Conservation (phyloP, 2,888 invertebrate genomes). For the Agrenia bidenticulata region DNA sequence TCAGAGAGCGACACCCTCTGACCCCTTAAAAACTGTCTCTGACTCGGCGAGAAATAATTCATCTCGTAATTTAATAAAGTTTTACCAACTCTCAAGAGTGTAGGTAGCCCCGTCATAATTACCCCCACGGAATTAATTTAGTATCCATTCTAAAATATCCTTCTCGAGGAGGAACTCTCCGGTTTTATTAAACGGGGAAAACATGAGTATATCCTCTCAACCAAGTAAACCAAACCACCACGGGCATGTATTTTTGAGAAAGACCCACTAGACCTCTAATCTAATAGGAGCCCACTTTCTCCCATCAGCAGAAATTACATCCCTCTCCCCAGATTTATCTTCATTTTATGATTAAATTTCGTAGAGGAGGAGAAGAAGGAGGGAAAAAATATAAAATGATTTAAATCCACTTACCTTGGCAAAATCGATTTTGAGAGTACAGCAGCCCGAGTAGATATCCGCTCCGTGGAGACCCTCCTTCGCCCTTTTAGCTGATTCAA, state of each 20-base stretch:
- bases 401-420: constrained; percentile 78
- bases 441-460: constrained; percentile 99
- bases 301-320: constrained; percentile 14
- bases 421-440: constrained; percentile 97
- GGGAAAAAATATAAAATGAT: constrained; percentile 18
- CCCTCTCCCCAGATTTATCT: constrained; percentile 16
- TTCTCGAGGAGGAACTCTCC: not conserved
- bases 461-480: constrained; percentile 95
- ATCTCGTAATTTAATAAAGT: constrained; percentile 12
- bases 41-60: not conserved
- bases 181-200: constrained; percentile 1
- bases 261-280: not conserved
- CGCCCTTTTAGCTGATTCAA: constrained; percentile 90
- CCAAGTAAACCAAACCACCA: not conserved
- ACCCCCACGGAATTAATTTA: constrained; percentile 7
- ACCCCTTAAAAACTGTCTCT: not conserved
- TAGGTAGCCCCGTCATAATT: not conserved
- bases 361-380: not conserved
- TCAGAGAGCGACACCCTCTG: not conserved
- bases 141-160: not conserved
- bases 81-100: constrained; percentile 6
- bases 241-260: too few species aligned
- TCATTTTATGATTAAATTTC: constrained; percentile 16
- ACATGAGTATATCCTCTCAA: not conserved
- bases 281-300: constrained; percentile 10